Conservation (phyloP, 2,797 vertebrate species). For the Novumbra hubbsi region DNA sequence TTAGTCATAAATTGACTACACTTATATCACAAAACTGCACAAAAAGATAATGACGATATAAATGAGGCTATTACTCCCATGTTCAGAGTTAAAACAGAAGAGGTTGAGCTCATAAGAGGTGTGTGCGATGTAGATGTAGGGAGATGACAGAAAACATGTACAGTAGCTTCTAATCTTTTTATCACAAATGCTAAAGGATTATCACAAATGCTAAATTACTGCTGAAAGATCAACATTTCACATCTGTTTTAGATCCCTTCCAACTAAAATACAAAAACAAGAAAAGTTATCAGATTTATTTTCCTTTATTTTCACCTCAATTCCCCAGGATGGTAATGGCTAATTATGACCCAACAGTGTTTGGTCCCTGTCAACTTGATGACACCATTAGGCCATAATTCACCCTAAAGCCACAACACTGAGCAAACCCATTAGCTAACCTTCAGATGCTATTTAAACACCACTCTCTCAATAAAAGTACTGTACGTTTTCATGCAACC, state of each 20-base stretch:
- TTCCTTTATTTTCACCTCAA: not conserved
- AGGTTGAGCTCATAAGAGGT: slow-evolving; percentile 48
- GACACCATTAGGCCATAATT: slow-evolving; percentile 18
- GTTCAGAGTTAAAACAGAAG: slow-evolving; percentile 34
- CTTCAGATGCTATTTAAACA: not conserved
- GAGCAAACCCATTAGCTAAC: not conserved
- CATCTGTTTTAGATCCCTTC: not conserved
- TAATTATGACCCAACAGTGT: not conserved
- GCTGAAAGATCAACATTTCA: not conserved
- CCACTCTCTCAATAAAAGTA: not conserved
- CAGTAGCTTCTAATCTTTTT: not conserved
- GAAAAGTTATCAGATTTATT: not conserved
- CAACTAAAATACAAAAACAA: not conserved
- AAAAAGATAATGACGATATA: slow-evolving; percentile 63
- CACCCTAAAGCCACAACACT: not conserved
- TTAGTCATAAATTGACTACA: slow-evolving; percentile 66
- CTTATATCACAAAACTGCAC: slow-evolving; percentile 53
- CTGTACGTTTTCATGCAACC: not conserved
- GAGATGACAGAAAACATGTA: slow-evolving; percentile 6
- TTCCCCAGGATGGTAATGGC: not conserved
- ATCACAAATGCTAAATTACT: not conserved
- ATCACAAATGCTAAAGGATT: no score
- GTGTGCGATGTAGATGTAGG: slow-evolving; percentile 19
- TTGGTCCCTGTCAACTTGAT: not conserved
- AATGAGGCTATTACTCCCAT: slow-evolving; percentile 61